Percentiles rank a stretch among this genome's conserved stretches.
phyloP scores from a whole-genome alignment of 2,888 invertebrate genomes.

The Eupeodes luniger region DNA sequence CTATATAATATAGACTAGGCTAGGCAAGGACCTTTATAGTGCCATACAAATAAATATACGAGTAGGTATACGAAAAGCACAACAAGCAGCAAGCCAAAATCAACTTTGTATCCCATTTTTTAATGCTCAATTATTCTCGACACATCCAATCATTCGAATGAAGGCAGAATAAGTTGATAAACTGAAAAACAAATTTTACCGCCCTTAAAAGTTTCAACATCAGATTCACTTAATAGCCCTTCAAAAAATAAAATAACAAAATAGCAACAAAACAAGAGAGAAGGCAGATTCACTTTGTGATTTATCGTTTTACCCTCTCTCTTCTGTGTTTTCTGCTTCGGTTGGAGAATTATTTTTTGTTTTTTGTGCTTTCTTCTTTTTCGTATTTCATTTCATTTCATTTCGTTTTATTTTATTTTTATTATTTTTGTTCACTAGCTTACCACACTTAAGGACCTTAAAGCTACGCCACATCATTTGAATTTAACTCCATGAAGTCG shows the following conservation, averaged over 20 bases:
- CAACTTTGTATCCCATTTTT: conserved; percentile 56
- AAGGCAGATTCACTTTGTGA: conserved; percentile 29
- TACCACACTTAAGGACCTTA: neutral
- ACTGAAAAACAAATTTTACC: conserved; percentile 54
- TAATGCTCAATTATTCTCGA: conserved; percentile 68
- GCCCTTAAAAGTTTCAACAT: conserved; percentile 61
- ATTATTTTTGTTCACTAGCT: neutral
- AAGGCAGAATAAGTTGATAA: conserved; percentile 35
- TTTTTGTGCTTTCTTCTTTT: neutral
- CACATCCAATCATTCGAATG: conserved; percentile 61
- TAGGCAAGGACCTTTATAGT: no score
- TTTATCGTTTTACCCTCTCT: conserved; percentile 15
- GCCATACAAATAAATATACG: no score
- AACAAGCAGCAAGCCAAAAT: conserved; percentile 5
- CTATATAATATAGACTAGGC: no score
- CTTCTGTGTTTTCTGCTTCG: neutral
- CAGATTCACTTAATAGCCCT: conserved; percentile 43
- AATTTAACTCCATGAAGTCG: neutral
- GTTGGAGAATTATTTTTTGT: neutral
- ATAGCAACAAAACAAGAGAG: neutral
- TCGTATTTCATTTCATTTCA: no score
- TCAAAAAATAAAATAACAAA: neutral
- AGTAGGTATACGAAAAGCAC: no score
- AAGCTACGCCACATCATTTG: neutral
- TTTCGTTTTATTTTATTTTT: neutral